Evolutionary conservation across 92 coral and sea anemone genomes (phyloP).

Genomic region (Ricordea florida): DNA sequence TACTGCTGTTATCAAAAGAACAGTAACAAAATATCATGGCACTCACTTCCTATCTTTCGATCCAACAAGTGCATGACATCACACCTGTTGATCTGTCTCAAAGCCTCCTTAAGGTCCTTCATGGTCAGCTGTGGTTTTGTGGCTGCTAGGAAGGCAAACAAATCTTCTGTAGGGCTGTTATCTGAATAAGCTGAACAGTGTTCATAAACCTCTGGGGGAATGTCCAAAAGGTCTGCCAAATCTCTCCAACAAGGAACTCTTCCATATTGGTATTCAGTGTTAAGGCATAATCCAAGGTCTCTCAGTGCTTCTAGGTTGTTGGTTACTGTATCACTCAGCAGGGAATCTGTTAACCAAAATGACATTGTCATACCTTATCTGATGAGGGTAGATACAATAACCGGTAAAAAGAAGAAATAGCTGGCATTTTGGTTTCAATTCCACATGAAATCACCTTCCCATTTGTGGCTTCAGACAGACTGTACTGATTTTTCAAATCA

Average conservation of each 20-base stretch:
- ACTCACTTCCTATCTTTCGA: constrained; percentile 67
- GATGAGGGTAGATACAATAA: too few species aligned
- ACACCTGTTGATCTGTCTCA: constrained; percentile 54
- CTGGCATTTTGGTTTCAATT: too few species aligned
- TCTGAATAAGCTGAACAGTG: constrained; percentile 64
- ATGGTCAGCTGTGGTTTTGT: constrained; percentile 84
- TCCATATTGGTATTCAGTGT: constrained; percentile 84
- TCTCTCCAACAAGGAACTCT: constrained; percentile 85
- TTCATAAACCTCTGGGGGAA: constrained; percentile 66
- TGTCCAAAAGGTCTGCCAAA: constrained; percentile 77
- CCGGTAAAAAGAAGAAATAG: too few species aligned
- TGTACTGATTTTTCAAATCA: too few species aligned
- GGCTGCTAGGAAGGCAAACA: constrained; percentile 70
- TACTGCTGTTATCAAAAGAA: not conserved
- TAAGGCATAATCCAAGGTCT: constrained; percentile 67
- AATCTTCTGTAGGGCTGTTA: constrained; percentile 83
- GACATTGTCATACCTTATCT: not conserved
- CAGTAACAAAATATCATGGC: not conserved
- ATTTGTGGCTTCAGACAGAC: too few species aligned
- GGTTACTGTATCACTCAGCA: constrained; percentile 67
- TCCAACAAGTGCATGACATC: constrained; percentile 75
- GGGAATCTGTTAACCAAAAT: constrained; percentile 54
- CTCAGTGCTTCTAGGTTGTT: constrained; percentile 66
- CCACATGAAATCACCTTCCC: too few species aligned
- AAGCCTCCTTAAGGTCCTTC: constrained; percentile 74